Conservation (phyloP, 2,888 invertebrate species). For the Brenthis hecate region DNA sequence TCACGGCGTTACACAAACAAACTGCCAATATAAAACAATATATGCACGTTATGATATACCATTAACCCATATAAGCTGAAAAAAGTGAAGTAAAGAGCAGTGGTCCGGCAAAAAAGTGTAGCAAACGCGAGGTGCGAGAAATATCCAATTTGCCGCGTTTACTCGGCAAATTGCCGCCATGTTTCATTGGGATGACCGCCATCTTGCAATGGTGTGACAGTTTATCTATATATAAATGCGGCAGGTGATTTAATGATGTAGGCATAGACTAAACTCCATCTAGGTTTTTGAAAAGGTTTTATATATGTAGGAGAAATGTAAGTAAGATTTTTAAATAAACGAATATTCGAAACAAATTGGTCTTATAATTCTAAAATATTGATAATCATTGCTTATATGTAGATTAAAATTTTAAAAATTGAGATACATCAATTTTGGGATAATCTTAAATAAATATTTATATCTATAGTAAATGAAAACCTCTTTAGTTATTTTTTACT, state of each 20-base stretch:
- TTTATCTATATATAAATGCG: constrained; percentile 2
- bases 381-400: no score
- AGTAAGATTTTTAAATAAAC: no score
- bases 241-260: neutral
- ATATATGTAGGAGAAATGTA: no score
- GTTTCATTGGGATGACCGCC: constrained; percentile 70
- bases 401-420: no score
- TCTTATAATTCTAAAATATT: no score
- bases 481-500: no score
- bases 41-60: constrained; percentile 26
- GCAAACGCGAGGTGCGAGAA: constrained; percentile 68
- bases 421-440: no score
- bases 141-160: constrained; percentile 79
- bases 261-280: no score
- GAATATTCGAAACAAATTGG: no score
- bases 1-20: neutral
- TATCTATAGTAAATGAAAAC: no score
- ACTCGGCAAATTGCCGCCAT: constrained; percentile 76
- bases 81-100: constrained; percentile 49
- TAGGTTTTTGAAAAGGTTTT: no score
- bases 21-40: constrained; percentile 25
- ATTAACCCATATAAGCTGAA: constrained; percentile 26
- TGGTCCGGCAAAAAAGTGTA: constrained; percentile 49
- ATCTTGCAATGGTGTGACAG: constrained; percentile 49
- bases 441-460: no score